phyloP scores from a whole-genome alignment of 2,797 vertebrate species.

The Crocodylus rhombifer region DNA sequence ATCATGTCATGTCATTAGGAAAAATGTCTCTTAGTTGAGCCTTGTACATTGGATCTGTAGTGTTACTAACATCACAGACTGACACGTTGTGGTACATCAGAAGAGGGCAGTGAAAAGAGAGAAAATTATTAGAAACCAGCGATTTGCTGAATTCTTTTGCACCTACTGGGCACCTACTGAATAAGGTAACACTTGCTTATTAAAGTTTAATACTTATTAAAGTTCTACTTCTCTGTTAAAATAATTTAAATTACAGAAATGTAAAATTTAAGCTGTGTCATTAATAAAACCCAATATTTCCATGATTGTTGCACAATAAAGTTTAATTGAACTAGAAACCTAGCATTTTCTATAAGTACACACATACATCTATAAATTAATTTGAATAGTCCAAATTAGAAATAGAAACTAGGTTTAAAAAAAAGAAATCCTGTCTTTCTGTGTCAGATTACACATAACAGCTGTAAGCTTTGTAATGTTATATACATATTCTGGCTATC shows the following conservation, averaged over 20 bases:
- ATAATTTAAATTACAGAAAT: constrained; percentile 1
- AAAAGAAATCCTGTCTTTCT: constrained; percentile 16
- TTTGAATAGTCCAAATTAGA: not conserved
- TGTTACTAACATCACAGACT: not conserved
- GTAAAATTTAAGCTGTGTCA: not conserved
- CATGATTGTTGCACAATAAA: constrained; percentile 4
- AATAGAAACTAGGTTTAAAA: not conserved
- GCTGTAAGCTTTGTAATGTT: constrained; percentile 69
- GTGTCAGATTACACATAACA: constrained; percentile 70
- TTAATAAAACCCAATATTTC: constrained; percentile 16
- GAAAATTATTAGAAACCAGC: not conserved
- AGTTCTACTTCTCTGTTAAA: not conserved
- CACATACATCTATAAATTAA: not conserved
- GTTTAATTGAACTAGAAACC: constrained; percentile 40
- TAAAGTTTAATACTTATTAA: not conserved
- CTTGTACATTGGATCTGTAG: not conserved
- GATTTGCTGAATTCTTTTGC: not conserved
- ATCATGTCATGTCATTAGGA: not conserved
- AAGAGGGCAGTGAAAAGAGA: not conserved
- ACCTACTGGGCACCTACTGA: not conserved
- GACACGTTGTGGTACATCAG: not conserved
- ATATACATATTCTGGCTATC: constrained; percentile 65
- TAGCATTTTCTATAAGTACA: constrained; percentile 58
- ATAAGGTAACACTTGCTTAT: not conserved
- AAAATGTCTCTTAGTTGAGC: not conserved